Percentiles rank a stretch among this genome's conserved stretches.
Conservation (phyloP, 1,140 invertebrate genomes). For the Aphelinus atriplicis region DNA sequence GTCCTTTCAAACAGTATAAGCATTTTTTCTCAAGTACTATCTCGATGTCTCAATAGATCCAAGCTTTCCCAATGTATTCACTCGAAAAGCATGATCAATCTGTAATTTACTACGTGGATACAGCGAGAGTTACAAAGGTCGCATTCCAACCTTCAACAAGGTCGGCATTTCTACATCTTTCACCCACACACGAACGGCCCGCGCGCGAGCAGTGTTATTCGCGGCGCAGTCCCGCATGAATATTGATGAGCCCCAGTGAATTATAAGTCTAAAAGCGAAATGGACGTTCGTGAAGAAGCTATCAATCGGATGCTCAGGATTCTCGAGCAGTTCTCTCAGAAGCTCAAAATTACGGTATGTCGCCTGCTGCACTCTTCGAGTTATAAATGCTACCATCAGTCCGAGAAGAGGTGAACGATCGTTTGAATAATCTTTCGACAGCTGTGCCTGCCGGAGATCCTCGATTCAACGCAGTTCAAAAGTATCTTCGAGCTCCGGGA, state of each 20-base stretch:
- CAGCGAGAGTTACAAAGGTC: neutral
- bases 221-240: neutral
- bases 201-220: neutral
- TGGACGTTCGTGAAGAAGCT: constrained; percentile 25
- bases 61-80: too few relatives aligned
- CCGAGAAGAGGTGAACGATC: too few relatives aligned
- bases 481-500: neutral
- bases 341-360: constrained; percentile 31
- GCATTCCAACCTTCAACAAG: neutral
- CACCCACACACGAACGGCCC: neutral
- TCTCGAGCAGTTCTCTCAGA: constrained; percentile 15
- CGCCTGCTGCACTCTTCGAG: neutral
- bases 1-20: too few relatives aligned
- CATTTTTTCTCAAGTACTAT: too few relatives aligned
- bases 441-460: constrained; percentile 9
- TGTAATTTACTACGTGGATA: too few relatives aligned
- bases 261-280: neutral
- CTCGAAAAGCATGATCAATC: too few relatives aligned
- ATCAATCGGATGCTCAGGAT: constrained; percentile 24
- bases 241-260: neutral
- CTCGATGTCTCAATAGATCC: too few relatives aligned
- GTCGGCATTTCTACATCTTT: neutral
- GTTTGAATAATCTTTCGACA: neutral
- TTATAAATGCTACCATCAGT: neutral
- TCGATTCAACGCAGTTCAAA: neutral